A percentile compares a stretch with the other conserved stretches of the same genome.
These are phyloP conservation scores for Atlantisia rogersi DNA, from an alignment of 2,113 vertebrate species.

Conservation along the genomic window DNA sequence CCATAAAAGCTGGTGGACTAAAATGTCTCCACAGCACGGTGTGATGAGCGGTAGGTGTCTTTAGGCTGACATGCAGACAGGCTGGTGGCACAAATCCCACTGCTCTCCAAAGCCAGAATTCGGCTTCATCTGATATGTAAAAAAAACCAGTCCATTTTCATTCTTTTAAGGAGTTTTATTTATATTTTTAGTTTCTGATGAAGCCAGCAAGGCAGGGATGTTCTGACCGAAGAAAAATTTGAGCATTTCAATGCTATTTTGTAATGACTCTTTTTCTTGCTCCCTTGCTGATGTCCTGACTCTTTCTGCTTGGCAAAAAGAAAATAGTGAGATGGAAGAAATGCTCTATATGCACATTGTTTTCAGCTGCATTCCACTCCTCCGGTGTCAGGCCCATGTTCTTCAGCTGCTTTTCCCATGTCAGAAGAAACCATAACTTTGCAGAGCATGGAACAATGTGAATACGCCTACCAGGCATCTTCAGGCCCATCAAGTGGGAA, in stretches of 20 bases:
- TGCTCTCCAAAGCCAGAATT: constrained; percentile 7
- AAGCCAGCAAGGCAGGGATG: not conserved
- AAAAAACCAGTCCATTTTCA: not conserved
- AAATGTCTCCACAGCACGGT: not conserved
- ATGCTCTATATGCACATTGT: not conserved
- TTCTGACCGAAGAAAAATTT: not conserved
- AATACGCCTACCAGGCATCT: not conserved
- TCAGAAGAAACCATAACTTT: not conserved
- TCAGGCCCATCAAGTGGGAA: not conserved
- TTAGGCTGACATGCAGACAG: constrained; percentile 52
- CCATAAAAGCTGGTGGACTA: constrained; percentile 51
- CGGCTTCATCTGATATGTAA: not conserved
- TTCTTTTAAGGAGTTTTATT: constrained; percentile 27
- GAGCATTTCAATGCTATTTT: not conserved
- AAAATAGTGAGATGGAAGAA: not conserved
- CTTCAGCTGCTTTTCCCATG: not conserved
- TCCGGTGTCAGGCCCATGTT: not conserved
- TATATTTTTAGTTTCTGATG: not conserved
- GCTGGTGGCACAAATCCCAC: constrained; percentile 50
- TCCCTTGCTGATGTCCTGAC: constrained; percentile 3
- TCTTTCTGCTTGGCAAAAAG: not conserved
- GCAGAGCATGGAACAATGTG: not conserved
- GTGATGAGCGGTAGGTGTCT: constrained; percentile 53
- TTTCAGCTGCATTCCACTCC: not conserved
- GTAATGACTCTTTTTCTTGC: constrained; percentile 17